These are phyloP conservation scores for Eristalis intricaria DNA, from an alignment of 2,888 invertebrate species.

Conservation along the genomic window DNA sequence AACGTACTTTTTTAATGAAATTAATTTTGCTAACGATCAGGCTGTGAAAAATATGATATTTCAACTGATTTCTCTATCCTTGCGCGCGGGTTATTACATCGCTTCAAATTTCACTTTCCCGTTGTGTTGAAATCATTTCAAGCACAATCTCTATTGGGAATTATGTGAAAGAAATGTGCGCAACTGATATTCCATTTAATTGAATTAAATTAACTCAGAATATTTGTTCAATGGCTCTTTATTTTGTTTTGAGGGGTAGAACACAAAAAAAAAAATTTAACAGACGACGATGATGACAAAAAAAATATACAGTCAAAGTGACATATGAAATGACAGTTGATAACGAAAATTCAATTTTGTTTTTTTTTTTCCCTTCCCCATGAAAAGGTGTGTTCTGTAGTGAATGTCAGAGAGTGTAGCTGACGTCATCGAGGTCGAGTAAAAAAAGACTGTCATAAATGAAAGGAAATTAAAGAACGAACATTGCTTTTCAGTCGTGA, in stretches of 20 bases:
- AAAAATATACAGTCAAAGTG: conserved; percentile 43
- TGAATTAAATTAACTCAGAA: conserved; percentile 57
- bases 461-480: no score
- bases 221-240: conserved; percentile 51
- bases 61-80: conserved; percentile 51
- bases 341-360: conserved; percentile 1
- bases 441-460: not conserved
- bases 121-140: conserved; percentile 20
- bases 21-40: conserved; percentile 42
- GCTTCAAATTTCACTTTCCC: conserved; percentile 29
- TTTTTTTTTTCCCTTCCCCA: not conserved
- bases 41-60: conserved; percentile 55
- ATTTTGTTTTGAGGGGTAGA: conserved; percentile 51
- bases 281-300: conserved; percentile 34
- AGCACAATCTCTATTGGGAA: not conserved
- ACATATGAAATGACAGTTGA: conserved; percentile 46
- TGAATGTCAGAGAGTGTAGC: not conserved
- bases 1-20: conserved; percentile 27
- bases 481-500: no score
- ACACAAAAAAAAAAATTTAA: conserved; percentile 20
- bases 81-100: conserved; percentile 54
- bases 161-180: conserved; percentile 22
- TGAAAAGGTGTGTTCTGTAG: not conserved
- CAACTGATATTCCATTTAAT: conserved; percentile 51
- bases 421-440: not conserved